Base-by-base conservation (phyloP, 2,113 vertebrate genomes). In the Bubo scandiacus region DNA sequence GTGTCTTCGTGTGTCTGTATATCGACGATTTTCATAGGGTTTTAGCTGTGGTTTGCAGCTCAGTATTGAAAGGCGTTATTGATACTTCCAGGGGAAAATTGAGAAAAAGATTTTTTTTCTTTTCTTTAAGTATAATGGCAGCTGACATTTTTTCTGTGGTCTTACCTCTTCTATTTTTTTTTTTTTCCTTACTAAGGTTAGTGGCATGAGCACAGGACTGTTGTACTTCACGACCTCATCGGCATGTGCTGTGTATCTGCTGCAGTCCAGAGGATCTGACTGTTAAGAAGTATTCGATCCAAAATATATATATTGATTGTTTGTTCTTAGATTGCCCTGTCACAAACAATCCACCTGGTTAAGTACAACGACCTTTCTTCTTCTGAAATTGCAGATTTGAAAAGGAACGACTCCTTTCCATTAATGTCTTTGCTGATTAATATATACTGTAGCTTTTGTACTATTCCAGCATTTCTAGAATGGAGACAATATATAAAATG, bases 11-110 rank as follows among this genome's bases (percentile, higher is more conserved):
- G 26, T 78, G 77, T 66, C 88, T 88, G 21, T 49, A 11, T 67
- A 82, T 61, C 63, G 92, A 54, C 91, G 63, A 49, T 77, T 96
- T 94, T 89, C 66, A 15, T 19, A 45, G 66, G 25, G 29, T 8
- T 79, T 88, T 78, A 59, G 57, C 80, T 92, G 86, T 42, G 77
- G 38, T 92, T 94, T 81, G 68, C 45, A 77, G 72, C 82, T 94
- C 85, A 43, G 1, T 71, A 86, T 88, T 94, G 77, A 95, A 95
- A 96, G 80, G 12, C 5, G 10, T 84, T 94, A 82, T 34, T 75
- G 82, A 82, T 91, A 94, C n/a, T 67, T 82, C 34, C 34, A 55
- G 40, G 47, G n/a, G 15, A 89, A 70, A 47, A 36, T 10, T 27
- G 58, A 78, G 65, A 40, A 47, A 43, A 80, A 42, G 1, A 21